These are phyloP conservation scores for Halcyon malimbica DNA, from an alignment of 2,113 vertebrate species.

Conservation along the genomic window DNA sequence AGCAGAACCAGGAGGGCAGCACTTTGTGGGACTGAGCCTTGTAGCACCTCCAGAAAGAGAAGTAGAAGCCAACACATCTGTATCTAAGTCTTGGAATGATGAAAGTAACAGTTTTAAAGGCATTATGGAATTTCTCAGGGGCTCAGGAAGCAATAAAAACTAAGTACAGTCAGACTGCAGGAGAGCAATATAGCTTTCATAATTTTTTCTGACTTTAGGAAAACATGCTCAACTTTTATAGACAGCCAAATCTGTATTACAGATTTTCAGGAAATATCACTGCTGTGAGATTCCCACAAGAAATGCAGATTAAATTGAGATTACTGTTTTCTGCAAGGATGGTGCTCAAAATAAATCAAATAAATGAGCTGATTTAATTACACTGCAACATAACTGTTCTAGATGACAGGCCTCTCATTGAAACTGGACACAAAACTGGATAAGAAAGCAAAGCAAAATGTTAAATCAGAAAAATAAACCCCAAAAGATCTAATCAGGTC, in stretches of 20 bases:
- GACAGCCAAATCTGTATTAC: neutral
- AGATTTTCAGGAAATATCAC: neutral
- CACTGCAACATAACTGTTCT: neutral
- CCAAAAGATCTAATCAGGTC: neutral
- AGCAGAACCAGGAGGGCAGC: neutral
- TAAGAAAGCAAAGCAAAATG: neutral
- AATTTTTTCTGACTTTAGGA: constrained; percentile 42
- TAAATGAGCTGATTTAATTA: neutral
- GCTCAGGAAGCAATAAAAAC: constrained; percentile 59
- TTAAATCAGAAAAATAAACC: neutral
- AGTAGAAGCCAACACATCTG: neutral
- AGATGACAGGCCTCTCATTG: neutral
- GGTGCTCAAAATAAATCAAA: neutral
- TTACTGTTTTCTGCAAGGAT: neutral
- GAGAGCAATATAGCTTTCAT: constrained; percentile 55
- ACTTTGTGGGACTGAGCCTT: neutral
- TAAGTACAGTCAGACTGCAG: constrained; percentile 27
- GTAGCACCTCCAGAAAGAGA: neutral
- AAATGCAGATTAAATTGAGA: neutral
- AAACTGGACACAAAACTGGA: neutral
- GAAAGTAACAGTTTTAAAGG: constrained; percentile 31
- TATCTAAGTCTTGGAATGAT: constrained; percentile 15
- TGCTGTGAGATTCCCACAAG: neutral
- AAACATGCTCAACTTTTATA: constrained; percentile 22
- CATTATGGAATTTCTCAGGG: constrained; percentile 32